Evolutionary conservation across 1,140 invertebrate species (phyloP).

Genomic region (Oreohelix idahoensis): DNA sequence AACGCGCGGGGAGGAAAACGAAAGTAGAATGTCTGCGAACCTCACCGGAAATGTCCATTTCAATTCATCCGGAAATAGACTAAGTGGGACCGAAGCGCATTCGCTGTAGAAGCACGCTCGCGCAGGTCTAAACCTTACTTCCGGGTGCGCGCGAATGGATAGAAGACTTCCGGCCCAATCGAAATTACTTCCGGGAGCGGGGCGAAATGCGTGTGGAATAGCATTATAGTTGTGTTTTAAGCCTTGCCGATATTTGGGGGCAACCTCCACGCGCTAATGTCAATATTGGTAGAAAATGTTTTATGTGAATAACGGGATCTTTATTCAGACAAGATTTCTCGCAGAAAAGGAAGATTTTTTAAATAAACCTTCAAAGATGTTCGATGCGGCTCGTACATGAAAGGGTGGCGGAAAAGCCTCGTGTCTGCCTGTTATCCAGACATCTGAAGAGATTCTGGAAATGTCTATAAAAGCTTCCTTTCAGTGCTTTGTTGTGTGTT

Average conservation of each 20-base stretch:
- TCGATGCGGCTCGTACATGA: neutral
- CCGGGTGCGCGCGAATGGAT: constrained; percentile 40
- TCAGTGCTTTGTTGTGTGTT: neutral
- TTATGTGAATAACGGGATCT: constrained; percentile 9
- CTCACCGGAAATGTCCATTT: constrained; percentile 40
- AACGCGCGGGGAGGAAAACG: constrained; percentile 28
- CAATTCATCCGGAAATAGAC: constrained; percentile 41
- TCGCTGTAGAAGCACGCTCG: constrained; percentile 29
- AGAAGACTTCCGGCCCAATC: constrained; percentile 40
- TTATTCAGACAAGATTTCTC: neutral
- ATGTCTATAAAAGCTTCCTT: neutral
- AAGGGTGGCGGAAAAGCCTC: neutral
- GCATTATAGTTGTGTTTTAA: constrained; percentile 37
- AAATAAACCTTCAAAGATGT: neutral
- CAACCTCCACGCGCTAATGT: constrained; percentile 1
- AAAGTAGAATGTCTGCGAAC: constrained; percentile 36
- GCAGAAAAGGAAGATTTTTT: neutral
- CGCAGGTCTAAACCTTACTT: constrained; percentile 34
- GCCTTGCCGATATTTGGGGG: neutral
- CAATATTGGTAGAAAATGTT: constrained; percentile 33
- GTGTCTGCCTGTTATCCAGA: neutral
- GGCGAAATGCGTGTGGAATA: constrained; percentile 40
- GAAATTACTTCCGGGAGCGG: constrained; percentile 37
- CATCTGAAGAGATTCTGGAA: neutral
- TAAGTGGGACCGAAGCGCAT: constrained; percentile 38